phyloP scores from a whole-genome alignment of 1,140 invertebrate genomes.

The Panagrolaimus sp. region DNA sequence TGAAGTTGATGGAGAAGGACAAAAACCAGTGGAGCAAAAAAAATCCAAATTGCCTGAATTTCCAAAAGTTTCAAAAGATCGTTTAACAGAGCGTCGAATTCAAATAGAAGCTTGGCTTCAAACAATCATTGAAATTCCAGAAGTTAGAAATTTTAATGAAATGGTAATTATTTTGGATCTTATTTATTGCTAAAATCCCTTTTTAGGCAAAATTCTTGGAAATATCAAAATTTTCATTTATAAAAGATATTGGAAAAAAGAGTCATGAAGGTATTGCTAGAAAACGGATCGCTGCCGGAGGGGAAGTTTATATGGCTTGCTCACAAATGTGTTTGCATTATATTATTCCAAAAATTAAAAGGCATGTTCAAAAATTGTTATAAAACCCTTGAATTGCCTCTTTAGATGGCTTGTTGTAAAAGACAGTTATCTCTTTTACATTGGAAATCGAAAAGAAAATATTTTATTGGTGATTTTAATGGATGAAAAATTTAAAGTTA shows the following conservation, averaged over 20 bases:
- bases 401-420: slow-evolving; percentile 64
- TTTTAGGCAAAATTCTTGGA: slow-evolving; percentile 64
- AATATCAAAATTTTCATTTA: slow-evolving; percentile 63
- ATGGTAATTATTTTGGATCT: no score
- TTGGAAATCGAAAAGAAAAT: slow-evolving; percentile 61
- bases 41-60: no score
- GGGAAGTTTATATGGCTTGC: slow-evolving; percentile 60
- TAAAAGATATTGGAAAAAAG: slow-evolving; percentile 62
- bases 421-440: slow-evolving; percentile 63
- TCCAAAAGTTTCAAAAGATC: no score
- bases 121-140: no score
- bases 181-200: no score
- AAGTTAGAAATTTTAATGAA: no score
- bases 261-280: slow-evolving; percentile 62
- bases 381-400: neutral
- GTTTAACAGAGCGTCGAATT: no score
- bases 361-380: slow-evolving; percentile 25
- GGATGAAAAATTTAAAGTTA: slow-evolving; percentile 62
- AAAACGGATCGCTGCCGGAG: slow-evolving; percentile 63
- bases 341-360: slow-evolving; percentile 53
- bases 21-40: no score
- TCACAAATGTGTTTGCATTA: slow-evolving; percentile 60
- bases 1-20: no score
- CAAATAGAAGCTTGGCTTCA: no score
- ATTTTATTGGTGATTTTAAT: slow-evolving; percentile 63